Conservation (phyloP, 2,797 vertebrate species). For the Mormyrops boulengeri region DNA sequence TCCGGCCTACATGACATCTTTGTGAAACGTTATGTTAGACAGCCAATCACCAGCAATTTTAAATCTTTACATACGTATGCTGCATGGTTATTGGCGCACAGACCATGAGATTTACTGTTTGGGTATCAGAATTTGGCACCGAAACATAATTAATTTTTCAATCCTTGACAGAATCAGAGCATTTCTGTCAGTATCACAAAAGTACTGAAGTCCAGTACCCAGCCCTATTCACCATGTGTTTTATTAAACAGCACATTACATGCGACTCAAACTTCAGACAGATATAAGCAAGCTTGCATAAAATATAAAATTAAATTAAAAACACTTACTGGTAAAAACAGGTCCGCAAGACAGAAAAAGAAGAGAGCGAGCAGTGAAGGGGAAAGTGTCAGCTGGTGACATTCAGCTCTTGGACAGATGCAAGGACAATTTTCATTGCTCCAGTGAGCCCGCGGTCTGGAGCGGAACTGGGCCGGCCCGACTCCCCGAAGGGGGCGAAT, state of each 20-base stretch:
- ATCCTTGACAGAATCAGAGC: neutral
- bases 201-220: neutral
- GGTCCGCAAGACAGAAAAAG: conserved; percentile 28
- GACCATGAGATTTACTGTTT: neutral
- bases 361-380: conserved; percentile 32
- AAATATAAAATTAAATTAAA: neutral
- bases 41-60: neutral
- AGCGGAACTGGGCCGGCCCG: conserved; percentile 15
- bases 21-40: neutral
- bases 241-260: neutral
- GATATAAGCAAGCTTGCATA: neutral
- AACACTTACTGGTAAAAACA: neutral
- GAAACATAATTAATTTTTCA: neutral
- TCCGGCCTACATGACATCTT: neutral
- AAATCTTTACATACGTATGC: neutral
- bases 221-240: neutral
- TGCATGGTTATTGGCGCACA: neutral
- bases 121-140: neutral
- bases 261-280: neutral
- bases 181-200: neutral
- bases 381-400: neutral
- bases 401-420: conserved; percentile 20
- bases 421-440: conserved; percentile 19
- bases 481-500: conserved; percentile 22
- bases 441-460: conserved; percentile 14